phyloP scores from a whole-genome alignment of 2,797 vertebrate genomes.

The Manis javanica region DNA sequence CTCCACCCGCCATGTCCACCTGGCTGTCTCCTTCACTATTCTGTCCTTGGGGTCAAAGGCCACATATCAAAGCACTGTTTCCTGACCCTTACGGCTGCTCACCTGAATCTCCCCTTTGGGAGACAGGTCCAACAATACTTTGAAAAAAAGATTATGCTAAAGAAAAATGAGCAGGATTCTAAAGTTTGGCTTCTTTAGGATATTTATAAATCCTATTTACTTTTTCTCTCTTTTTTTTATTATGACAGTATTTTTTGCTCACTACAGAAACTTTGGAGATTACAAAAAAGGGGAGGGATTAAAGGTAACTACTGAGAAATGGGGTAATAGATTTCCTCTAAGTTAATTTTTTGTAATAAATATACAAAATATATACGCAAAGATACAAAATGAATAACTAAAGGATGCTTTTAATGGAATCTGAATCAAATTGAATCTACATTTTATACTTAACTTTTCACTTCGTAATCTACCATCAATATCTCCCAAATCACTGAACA shows the following conservation, averaged over 20 bases:
- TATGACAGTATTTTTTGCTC: background rate
- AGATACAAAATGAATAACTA: background rate
- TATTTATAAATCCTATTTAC: background rate
- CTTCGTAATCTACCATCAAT: background rate
- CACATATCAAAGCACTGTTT: background rate
- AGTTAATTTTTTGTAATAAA: background rate
- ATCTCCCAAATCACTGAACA: background rate
- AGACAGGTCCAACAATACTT: background rate
- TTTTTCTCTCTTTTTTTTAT: background rate
- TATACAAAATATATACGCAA: background rate
- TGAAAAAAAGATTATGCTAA: background rate
- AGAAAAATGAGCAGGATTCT: background rate
- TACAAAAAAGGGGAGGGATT: background rate
- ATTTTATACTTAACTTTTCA: background rate
- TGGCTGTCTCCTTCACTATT: background rate
- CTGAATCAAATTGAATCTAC: background rate
- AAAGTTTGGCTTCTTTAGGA: background rate
- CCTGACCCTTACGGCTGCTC: fast-evolving
- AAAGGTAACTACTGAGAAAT: background rate
- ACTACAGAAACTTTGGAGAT: background rate
- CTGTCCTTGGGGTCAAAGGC: background rate
- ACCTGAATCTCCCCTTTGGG: background rate
- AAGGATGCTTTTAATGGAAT: background rate
- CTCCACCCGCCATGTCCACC: background rate
- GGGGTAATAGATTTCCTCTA: background rate